Evolutionary conservation across 2,113 vertebrate genomes (phyloP).

Genomic region (Ciconia stormi): DNA sequence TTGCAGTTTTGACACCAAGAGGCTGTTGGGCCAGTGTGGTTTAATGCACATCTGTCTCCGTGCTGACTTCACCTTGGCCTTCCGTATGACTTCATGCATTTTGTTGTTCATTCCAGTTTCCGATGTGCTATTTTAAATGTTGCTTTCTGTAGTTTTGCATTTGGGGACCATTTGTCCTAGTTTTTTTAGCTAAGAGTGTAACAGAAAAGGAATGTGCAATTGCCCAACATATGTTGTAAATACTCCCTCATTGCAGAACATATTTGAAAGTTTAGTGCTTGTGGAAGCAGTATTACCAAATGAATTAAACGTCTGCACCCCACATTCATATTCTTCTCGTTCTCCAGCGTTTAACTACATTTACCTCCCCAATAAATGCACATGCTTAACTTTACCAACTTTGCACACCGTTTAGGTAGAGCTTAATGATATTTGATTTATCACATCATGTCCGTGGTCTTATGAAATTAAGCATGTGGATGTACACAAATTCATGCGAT

Average conservation of each 20-base stretch:
- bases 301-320: not conserved
- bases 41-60: not conserved
- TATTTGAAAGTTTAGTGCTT: not conserved
- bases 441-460: not conserved
- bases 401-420: not conserved
- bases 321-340: not conserved
- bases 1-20: not conserved
- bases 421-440: not conserved
- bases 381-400: not conserved
- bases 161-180: not conserved
- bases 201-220: constrained; percentile 20
- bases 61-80: not conserved
- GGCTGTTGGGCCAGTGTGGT: not conserved
- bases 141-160: not conserved
- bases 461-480: not conserved
- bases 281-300: not conserved
- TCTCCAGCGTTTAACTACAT: not conserved
- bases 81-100: not conserved
- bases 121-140: not conserved
- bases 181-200: not conserved
- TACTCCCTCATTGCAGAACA: not conserved
- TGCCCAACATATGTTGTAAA: not conserved
- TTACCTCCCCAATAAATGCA: not conserved
- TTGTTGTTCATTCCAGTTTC: not conserved
- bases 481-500: not conserved